Percentiles rank a stretch among this genome's conserved stretches.
Conservation (phyloP, 2,888 invertebrate genomes). For the Chesias legatella region DNA sequence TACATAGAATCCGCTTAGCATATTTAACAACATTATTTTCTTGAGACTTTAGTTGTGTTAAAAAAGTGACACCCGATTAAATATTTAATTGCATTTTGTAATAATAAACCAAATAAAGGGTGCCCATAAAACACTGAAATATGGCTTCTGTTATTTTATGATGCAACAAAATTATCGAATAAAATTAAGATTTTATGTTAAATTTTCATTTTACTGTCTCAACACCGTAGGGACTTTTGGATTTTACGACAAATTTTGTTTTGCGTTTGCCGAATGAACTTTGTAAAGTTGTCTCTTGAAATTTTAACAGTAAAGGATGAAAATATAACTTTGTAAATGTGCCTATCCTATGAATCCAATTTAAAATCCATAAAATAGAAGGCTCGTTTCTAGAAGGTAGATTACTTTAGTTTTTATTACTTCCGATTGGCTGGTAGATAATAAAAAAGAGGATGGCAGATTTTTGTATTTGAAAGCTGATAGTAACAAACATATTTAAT, state of each 20-base stretch:
- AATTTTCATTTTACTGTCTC: constrained; percentile 35
- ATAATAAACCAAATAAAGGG: constrained; percentile 32
- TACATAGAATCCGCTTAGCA: no score
- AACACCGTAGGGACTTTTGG: constrained; percentile 32
- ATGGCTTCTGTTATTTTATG: constrained; percentile 31
- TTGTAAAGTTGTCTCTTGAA: accelerated
- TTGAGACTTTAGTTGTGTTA: no score
- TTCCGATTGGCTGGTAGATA: constrained; percentile 24
- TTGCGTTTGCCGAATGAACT: constrained; percentile 8
- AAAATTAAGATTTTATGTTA: constrained; percentile 36
- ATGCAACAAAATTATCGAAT: constrained; percentile 34
- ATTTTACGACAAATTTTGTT: constrained; percentile 31
- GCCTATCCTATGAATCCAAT: constrained; percentile 36
- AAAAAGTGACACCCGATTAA: constrained; percentile 16
- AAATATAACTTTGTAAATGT: constrained; percentile 25
- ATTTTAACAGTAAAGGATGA: constrained; percentile 7
- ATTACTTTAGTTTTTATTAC: constrained; percentile 29
- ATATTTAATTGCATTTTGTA: constrained; percentile 23
- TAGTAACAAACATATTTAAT: no score
- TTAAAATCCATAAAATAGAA: constrained; percentile 46
- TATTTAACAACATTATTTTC: no score
- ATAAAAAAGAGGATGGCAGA: neutral
- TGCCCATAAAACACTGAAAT: constrained; percentile 31
- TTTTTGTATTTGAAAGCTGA: no score
- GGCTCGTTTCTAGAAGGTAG: constrained; percentile 24